These are phyloP conservation scores for Pempheris klunzingeri DNA, from an alignment of 2,797 vertebrate species.

Conservation along the genomic window DNA sequence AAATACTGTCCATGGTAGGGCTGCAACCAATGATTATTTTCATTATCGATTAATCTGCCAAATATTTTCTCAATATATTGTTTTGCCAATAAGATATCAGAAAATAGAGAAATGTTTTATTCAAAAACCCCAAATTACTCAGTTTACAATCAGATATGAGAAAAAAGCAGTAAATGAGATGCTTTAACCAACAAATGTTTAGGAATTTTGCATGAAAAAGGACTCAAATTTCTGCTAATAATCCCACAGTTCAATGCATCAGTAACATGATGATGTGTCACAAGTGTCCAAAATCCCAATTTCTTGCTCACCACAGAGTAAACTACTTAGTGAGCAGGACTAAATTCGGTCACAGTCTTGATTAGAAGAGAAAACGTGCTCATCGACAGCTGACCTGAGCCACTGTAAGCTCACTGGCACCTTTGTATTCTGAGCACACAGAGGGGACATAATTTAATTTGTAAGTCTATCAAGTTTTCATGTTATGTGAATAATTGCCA, in stretches of 20 bases:
- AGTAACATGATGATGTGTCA: background rate
- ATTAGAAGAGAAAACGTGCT: slow-evolving; percentile 2
- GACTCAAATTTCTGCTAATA: background rate
- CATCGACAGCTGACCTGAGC: slow-evolving; percentile 11
- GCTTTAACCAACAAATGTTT: background rate
- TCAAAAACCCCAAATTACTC: background rate
- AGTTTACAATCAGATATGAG: background rate
- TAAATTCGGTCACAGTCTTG: background rate
- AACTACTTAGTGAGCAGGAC: background rate
- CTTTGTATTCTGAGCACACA: slow-evolving; percentile 39
- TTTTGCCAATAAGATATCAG: background rate
- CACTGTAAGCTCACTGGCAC: background rate
- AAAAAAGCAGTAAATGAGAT: background rate
- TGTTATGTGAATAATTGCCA: slow-evolving; percentile 50
- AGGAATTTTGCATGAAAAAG: background rate
- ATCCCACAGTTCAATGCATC: background rate
- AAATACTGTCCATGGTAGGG: too few species aligned
- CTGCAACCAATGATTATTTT: background rate
- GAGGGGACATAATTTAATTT: slow-evolving; percentile 56
- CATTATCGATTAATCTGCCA: background rate
- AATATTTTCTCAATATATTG: too few species aligned
- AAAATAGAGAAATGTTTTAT: background rate
- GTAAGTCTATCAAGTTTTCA: slow-evolving; percentile 43
- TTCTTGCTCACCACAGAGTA: background rate
- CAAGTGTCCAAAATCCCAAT: background rate